phyloP scores from a whole-genome alignment of 2,888 invertebrate genomes.

The Mesodorylaimus sp. region DNA sequence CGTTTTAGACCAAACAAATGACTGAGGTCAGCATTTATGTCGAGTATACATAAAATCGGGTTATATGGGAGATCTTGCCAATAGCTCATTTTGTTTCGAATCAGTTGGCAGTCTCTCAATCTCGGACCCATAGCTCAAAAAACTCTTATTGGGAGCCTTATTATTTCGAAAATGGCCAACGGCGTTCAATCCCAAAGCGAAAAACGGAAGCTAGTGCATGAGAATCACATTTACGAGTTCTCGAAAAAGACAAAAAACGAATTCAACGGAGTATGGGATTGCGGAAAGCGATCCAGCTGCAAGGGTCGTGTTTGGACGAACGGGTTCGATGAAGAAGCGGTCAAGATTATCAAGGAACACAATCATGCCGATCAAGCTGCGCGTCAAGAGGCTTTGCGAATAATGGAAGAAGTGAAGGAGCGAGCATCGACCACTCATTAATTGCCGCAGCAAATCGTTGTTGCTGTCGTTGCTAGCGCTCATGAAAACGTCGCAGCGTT shows the following conservation, averaged over 20 bases:
- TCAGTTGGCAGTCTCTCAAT: too few species aligned
- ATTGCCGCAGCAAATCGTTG: neutral
- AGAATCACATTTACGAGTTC: neutral
- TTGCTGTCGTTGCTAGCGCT: neutral
- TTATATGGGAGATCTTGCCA: too few species aligned
- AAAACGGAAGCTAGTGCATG: neutral
- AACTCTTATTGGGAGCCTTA: too few species aligned
- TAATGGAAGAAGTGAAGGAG: neutral
- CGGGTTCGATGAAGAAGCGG: neutral
- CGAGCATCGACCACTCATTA: neutral
- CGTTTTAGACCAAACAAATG: too few species aligned
- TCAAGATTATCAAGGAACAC: neutral
- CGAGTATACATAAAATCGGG: too few species aligned
- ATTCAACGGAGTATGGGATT: neutral
- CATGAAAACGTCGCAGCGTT: neutral
- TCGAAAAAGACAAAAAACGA: neutral
- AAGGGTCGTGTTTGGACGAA: constrained; percentile 2
- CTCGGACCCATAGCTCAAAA: too few species aligned
- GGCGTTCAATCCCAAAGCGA: neutral
- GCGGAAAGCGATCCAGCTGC: neutral
- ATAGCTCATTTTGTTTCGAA: too few species aligned
- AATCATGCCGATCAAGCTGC: neutral
- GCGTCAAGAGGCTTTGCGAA: neutral
- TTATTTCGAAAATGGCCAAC: too few species aligned
- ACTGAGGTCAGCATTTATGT: too few species aligned